Percentiles rank a stretch among this genome's conserved stretches.
phyloP scores from a whole-genome alignment of 2,113 vertebrate genomes.

The Emberiza fucata region DNA sequence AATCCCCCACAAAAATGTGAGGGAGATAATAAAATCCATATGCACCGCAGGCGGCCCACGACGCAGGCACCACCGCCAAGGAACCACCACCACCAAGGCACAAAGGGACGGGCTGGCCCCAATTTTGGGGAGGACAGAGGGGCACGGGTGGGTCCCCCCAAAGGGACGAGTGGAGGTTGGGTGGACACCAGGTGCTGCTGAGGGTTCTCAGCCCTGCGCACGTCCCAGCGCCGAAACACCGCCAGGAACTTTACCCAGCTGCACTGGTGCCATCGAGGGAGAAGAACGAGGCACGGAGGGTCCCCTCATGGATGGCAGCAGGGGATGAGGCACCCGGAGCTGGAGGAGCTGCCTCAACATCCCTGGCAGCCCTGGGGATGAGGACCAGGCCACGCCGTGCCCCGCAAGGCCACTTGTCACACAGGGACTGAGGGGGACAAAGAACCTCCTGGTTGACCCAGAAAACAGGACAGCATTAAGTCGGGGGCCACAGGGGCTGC shows the following conservation, averaged over 20 bases:
- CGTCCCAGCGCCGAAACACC: background rate
- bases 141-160: background rate
- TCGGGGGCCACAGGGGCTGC: accelerated
- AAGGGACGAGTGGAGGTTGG: accelerated
- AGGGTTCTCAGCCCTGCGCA: accelerated
- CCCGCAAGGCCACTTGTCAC: accelerated
- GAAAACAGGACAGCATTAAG: background rate
- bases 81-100: background rate
- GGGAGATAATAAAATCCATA: slow-evolving; percentile 72
- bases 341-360: background rate
- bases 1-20: slow-evolving; percentile 63
- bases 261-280: background rate
- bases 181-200: accelerated
- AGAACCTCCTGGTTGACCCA: background rate
- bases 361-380: accelerated
- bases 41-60: slow-evolving; percentile 13
- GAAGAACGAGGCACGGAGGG: background rate
- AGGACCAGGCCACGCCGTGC: background rate
- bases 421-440: background rate
- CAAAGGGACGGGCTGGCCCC: slow-evolving; percentile 23
- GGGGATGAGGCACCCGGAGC: background rate
- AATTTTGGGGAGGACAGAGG: background rate
- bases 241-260: background rate
- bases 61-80: background rate
- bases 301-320: background rate